Evolutionary conservation across 2,888 invertebrate genomes (phyloP).

Genomic region (Microctonus aethiopoides): DNA sequence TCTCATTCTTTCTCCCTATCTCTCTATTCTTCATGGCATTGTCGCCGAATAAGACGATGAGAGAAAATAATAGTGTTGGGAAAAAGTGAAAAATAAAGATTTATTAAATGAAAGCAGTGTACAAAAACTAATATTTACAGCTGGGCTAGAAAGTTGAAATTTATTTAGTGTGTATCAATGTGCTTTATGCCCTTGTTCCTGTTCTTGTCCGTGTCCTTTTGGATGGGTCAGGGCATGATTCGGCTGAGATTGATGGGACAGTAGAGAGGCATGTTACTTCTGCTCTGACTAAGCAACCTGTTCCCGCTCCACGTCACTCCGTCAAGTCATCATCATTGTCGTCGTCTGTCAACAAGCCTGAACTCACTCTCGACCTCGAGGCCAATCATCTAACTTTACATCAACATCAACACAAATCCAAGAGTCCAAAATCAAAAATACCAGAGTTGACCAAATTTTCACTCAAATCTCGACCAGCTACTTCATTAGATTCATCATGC

Average conservation of each 20-base stretch:
- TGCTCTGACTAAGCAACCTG: conserved; percentile 64
- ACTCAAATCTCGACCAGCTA: conserved; percentile 20
- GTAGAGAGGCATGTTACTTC: conserved; percentile 67
- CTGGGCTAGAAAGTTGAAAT: conserved; percentile 59
- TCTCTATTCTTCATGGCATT: conserved; percentile 3
- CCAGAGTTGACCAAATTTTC: conserved; percentile 43
- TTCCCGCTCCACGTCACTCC: conserved; percentile 62
- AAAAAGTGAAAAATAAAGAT: conserved; percentile 21
- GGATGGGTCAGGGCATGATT: conserved; percentile 67
- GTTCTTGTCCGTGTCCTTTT: conserved; percentile 66
- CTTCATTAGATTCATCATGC: conserved; percentile 7
- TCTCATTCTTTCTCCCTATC: conserved; percentile 15
- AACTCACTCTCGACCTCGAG: conserved; percentile 58
- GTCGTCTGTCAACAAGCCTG: conserved; percentile 48
- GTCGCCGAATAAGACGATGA: conserved; percentile 16
- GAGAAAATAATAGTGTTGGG: conserved; percentile 6
- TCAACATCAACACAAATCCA: conserved; percentile 27
- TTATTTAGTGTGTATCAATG: conserved; percentile 66
- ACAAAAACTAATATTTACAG: conserved; percentile 40
- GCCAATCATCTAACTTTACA: conserved; percentile 39
- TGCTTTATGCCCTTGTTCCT: conserved; percentile 68
- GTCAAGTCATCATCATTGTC: conserved; percentile 49
- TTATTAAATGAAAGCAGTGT: conserved; percentile 4
- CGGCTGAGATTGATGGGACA: conserved; percentile 67
- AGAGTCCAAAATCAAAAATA: conserved; percentile 48